These are phyloP conservation scores for Sinodicranocentrus sp. DNA, from an alignment of 2,888 invertebrate genomes.

Conservation along the genomic window DNA sequence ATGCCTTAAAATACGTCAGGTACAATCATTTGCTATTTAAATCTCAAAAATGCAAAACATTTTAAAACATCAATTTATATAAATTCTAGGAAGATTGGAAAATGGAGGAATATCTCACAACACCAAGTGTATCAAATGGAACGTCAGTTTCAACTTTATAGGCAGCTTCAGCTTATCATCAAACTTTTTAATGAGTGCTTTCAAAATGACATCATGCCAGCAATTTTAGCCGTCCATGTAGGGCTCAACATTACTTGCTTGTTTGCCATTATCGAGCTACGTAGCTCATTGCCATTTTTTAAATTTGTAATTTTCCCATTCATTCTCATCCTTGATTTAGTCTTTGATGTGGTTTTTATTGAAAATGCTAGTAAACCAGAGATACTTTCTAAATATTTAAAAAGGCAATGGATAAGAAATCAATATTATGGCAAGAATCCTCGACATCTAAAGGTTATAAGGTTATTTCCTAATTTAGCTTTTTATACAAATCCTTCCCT, in stretches of 20 bases:
- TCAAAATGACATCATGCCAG: slow-evolving; percentile 4
- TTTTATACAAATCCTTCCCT: slow-evolving; percentile 33
- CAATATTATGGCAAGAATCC: slow-evolving; percentile 10
- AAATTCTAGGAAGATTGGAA: too few species aligned
- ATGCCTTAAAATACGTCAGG: too few species aligned
- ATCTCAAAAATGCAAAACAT: too few species aligned
- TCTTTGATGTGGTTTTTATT: slow-evolving; percentile 21
- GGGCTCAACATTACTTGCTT: slow-evolving; percentile 8
- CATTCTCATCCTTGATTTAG: not conserved
- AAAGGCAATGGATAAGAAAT: not conserved
- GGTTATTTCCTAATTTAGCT: not conserved
- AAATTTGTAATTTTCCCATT: slow-evolving; percentile 32
- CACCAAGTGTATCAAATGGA: too few species aligned
- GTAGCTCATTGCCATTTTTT: not conserved
- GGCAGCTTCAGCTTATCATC: slow-evolving; percentile 24
- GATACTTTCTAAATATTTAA: slow-evolving; percentile 8
- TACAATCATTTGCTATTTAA: too few species aligned
- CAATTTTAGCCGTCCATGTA: slow-evolving; percentile 2
- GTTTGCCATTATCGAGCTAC: slow-evolving; percentile 20
- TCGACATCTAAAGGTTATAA: not conserved
- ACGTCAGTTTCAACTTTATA: not conserved
- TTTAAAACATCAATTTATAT: too few species aligned
- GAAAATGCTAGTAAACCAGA: slow-evolving; percentile 25
- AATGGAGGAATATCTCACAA: too few species aligned
- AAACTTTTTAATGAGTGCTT: slow-evolving; percentile 35